These are phyloP conservation scores for Tipula helvola DNA, from an alignment of 2,888 invertebrate species.

Conservation along the genomic window DNA sequence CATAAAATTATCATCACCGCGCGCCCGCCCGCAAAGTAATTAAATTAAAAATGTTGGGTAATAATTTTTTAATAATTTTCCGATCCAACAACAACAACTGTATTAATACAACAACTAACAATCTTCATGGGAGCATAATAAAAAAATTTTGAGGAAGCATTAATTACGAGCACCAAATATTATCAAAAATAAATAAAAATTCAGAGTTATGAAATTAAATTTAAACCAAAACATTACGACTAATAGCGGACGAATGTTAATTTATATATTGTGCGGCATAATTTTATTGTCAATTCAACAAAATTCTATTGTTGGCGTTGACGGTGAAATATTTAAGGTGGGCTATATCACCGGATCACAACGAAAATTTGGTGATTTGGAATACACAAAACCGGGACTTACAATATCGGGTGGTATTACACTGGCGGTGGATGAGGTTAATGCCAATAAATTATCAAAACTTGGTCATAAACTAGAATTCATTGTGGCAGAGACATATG, in stretches of 20 bases:
- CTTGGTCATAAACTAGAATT: conserved; percentile 65
- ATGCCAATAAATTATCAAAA: conserved; percentile 41
- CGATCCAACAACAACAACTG: neutral
- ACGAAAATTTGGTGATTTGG: conserved; percentile 60
- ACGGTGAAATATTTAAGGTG: conserved; percentile 54
- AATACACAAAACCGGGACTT: conserved; percentile 65
- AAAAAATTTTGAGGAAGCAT: neutral
- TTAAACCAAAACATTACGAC: neutral
- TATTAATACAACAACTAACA: neutral
- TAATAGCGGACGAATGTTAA: neutral
- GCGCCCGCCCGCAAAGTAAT: neutral
- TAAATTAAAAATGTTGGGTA: neutral
- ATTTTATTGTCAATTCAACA: neutral
- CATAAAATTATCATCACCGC: neutral
- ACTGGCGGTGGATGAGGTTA: conserved; percentile 73
- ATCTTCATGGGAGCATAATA: neutral
- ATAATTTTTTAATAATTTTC: neutral
- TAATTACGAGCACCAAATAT: neutral
- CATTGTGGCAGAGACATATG: conserved; percentile 79
- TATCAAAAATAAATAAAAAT: neutral
- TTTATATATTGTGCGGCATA: neutral
- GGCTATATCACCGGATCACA: conserved; percentile 81
- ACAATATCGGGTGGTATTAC: conserved; percentile 72
- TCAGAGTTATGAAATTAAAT: neutral
- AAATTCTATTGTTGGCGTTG: conserved; percentile 13